These are phyloP conservation scores for Myrmecophaga tridactyla DNA, from an alignment of 2,113 vertebrate species.

Conservation along the genomic window DNA sequence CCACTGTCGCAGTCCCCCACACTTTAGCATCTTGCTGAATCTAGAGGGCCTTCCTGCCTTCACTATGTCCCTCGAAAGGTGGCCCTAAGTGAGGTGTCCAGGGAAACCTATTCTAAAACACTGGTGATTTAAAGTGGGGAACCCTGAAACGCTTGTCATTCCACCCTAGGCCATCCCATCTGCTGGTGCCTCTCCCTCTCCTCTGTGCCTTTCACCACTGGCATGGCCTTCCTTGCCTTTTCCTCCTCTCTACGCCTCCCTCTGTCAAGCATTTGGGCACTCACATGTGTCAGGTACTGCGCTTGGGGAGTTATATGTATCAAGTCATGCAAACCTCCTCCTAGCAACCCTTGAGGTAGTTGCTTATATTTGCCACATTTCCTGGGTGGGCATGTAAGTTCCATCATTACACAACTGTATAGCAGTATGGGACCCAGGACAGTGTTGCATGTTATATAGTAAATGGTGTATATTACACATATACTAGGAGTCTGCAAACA, in stretches of 20 bases:
- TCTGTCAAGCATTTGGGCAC: background rate
- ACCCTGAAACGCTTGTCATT: background rate
- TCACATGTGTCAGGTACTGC: background rate
- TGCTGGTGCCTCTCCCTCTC: background rate
- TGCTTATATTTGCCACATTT: background rate
- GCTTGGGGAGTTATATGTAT: background rate
- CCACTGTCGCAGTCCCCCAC: no score
- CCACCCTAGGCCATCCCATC: background rate
- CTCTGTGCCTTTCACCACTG: background rate
- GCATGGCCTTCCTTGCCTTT: background rate
- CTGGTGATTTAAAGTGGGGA: background rate
- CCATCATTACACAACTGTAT: no score
- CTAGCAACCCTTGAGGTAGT: background rate
- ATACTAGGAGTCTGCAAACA: no score
- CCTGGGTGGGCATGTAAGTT: background rate
- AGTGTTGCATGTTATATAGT: background rate
- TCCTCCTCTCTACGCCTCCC: background rate
- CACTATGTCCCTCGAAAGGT: background rate
- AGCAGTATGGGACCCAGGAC: background rate
- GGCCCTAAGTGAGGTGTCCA: background rate
- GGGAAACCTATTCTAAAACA: background rate
- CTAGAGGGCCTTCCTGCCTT: background rate
- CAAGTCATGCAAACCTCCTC: background rate
- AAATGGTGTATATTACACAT: background rate
- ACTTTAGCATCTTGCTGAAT: background rate